Percentiles rank a stretch among this genome's conserved stretches.
Conservation (phyloP, 2,797 vertebrate genomes). For the Silurus lanzhouensis region DNA sequence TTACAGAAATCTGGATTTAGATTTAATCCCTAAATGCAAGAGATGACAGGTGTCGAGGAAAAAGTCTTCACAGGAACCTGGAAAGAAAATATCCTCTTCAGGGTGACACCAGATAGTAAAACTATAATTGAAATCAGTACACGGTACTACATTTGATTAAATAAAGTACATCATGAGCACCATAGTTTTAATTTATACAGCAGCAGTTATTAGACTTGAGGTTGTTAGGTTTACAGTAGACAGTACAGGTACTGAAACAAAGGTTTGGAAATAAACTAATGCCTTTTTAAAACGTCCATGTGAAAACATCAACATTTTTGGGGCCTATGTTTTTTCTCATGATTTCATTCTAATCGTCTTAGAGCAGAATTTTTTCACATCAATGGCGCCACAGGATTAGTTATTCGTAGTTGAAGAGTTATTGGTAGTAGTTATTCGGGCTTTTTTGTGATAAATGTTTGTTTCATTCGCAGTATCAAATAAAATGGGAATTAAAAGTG, state of each 20-base stretch:
- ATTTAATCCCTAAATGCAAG: not conserved
- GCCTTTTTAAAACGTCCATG: not conserved
- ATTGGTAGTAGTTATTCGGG: too few species aligned
- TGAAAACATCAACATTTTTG: not conserved
- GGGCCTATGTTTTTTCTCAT: not conserved
- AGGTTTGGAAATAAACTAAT: not conserved
- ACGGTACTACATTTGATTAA: not conserved
- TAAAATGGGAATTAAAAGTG: not conserved
- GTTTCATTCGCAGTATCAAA: not conserved
- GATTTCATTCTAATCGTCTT: not conserved
- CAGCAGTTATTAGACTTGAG: not conserved
- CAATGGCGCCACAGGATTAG: not conserved
- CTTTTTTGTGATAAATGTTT: not conserved
- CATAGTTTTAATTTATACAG: not conserved
- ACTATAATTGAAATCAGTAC: not conserved
- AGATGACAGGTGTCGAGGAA: not conserved
- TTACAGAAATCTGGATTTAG: not conserved
- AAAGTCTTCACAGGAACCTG: not conserved
- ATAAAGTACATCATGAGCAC: not conserved
- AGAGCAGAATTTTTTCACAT: not conserved
- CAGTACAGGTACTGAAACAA: not conserved
- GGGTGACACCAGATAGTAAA: not conserved
- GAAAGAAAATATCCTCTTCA: not conserved
- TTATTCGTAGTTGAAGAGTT: not conserved
- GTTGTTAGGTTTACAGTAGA: not conserved